Evolutionary conservation across 1,140 invertebrate species (phyloP), one percentile per base, ranked within the genome.

Genomic region (Limonius californicus): DNA sequence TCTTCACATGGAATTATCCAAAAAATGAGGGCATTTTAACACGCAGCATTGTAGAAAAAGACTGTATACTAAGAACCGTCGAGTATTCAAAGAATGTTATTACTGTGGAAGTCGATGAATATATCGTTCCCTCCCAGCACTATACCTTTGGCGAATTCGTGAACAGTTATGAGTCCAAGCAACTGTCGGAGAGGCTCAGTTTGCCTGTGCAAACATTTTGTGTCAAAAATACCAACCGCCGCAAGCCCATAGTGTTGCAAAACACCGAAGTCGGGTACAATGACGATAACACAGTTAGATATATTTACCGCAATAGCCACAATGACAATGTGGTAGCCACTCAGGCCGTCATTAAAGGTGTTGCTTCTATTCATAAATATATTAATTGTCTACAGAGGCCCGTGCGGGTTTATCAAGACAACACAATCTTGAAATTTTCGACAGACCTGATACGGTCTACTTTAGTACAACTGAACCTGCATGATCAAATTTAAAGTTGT

Each of bases 1-100:
- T 82, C 59, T 80, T 79, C 47, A 78, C 80, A 19, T 76, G 82
- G 68, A 83, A 83, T 68, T 81, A 78, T 67, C 78, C 79, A n/a
- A 78, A 79, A 70, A 65, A 76, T 60, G 78, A 79, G 68, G 70
- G 74, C 27, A 76, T 76, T 59, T 70, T 81, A 54, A 74, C 78
- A 7, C 68, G 74, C 59, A 79, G 77, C 66, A 76, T 87, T 27
- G 78, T 88, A 15, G 81, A 86, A 72, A 74, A 82, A 18, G 87
- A 89, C 74, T 89, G 88, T 71, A 64, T 85, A 1, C 83, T 86
- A 60, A 77, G 86, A n/a, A 83, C 82, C 23, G 77, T 75, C n/a
- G 79, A 81, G 21, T 75, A 78, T 71, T 80, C 80, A 6, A 81
- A 78, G 64, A 83, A 85, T 74, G 77, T 80, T 7, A 70, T 79